Evolutionary conservation across 64 coral and sea anemone genomes (phyloP), one percentile per base, ranked within the genome.

Genomic region (Pachyseris speciosa): DNA sequence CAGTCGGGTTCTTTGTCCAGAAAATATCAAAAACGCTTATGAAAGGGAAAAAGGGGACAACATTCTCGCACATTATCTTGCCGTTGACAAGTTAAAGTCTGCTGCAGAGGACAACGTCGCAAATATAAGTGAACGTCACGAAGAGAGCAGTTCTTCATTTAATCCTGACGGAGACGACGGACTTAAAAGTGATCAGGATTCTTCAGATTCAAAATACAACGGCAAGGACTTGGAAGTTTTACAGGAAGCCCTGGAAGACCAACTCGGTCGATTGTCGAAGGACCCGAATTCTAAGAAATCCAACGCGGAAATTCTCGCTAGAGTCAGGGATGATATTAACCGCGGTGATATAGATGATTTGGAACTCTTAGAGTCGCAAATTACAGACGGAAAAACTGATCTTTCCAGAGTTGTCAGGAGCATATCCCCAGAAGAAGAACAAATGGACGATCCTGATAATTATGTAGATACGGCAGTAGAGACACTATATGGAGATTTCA

Each of bases 311-410:
- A 37, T 92, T 51, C 16, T 92, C 0, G 66, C 69, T 10, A 66
- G 89, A 34, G 89, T 92, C 16, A 60, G 70, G 39, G 78, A 92
- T 15, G 89, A 92, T 63, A 84, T 92, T 31, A 83, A 70, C 30
- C 45, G 41, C 3, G 75, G 67, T 60, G 65, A 92, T 34, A 74
- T 92, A 12, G 67, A 84, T 11, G 89, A 92, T 45, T 60, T 92
- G 20, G 78, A 84, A 84, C 61, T 61, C 4, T 28, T 92, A n/a
- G 89, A 92, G 42, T 37, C 55, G 26, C 78, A 84, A 32, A 91
- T 92, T 13, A 28, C 65, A 11, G 52, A 43, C 9, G 80, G 68
- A 55, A 91, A 80, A 53, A 91, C 33, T 32, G 75, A 83, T 32
- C 9, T 59, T 13, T 42, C 70, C 7, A 73, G 67, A 87, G 52